Evolutionary conservation across 2,888 invertebrate genomes (phyloP).

Genomic region (Ochlodes sylvanus): DNA sequence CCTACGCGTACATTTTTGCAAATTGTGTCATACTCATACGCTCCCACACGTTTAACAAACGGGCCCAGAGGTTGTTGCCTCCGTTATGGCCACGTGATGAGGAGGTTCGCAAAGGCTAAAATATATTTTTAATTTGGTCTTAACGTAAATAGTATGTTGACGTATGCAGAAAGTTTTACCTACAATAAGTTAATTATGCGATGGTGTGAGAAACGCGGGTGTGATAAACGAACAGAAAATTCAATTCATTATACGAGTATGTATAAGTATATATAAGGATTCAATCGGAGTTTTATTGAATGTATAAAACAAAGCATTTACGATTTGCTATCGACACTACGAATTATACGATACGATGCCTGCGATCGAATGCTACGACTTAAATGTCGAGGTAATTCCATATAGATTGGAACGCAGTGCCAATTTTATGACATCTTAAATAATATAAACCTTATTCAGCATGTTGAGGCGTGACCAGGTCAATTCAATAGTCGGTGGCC

Average conservation of each 20-base stretch:
- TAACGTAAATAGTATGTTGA: not conserved
- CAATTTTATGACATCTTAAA: not conserved
- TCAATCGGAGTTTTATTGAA: too few relatives aligned
- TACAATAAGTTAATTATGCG: too few relatives aligned
- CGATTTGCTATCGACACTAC: too few relatives aligned
- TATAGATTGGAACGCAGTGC: not conserved
- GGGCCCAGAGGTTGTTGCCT: constrained; percentile 31
- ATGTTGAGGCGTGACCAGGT: constrained; percentile 1
- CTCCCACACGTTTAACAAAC: constrained; percentile 28
- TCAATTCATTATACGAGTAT: too few relatives aligned
- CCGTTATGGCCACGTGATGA: constrained; percentile 3
- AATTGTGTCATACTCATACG: constrained; percentile 33
- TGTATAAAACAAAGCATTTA: too few relatives aligned
- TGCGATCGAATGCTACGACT: too few relatives aligned
- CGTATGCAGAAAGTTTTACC: not conserved
- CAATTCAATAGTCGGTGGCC: constrained; percentile 9
- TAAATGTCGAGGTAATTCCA: too few relatives aligned
- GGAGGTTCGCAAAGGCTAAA: constrained; percentile 1
- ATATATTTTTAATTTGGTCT: not conserved
- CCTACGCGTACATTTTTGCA: constrained; percentile 36
- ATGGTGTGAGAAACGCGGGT: too few relatives aligned
- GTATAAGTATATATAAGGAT: too few relatives aligned
- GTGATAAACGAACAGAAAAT: too few relatives aligned
- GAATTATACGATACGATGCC: too few relatives aligned
- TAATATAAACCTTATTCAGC: not conserved